Evolutionary conservation across 2,888 invertebrate species (phyloP).

Genomic region (Aricia artaxerxes): DNA sequence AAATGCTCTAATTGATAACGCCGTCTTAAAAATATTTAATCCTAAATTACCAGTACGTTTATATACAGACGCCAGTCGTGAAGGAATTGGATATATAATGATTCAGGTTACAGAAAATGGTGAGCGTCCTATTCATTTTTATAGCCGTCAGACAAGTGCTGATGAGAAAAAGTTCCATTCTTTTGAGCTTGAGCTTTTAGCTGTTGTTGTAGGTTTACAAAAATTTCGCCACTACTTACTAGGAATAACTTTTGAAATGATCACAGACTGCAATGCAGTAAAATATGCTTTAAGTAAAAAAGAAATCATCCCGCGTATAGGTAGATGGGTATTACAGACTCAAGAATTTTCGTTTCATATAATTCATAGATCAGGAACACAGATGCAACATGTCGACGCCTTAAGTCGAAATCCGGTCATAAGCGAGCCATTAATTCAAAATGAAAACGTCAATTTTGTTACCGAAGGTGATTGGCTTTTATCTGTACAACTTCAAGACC

Average conservation of each 20-base stretch:
- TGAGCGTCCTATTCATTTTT: constrained; percentile 24
- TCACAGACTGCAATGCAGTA: no score
- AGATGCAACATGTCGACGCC: constrained; percentile 40
- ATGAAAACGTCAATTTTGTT: constrained; percentile 31
- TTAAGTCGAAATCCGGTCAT: constrained; percentile 37
- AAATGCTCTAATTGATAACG: not conserved
- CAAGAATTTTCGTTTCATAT: constrained; percentile 49
- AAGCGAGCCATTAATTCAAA: constrained; percentile 21
- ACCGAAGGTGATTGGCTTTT: constrained; percentile 43
- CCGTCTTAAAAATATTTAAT: constrained; percentile 15
- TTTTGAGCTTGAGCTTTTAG: constrained; percentile 32
- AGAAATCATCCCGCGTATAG: no score
- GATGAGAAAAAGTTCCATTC: constrained; percentile 33
- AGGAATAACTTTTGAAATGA: no score
- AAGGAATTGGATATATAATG: constrained; percentile 21
- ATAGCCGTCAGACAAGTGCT: constrained; percentile 26
- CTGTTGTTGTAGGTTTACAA: no score
- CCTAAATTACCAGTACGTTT: constrained; percentile 11
- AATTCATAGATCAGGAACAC: constrained; percentile 42
- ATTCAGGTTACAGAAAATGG: constrained; percentile 16
- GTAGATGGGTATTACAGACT: no score
- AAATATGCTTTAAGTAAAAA: no score
- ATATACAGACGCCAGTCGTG: constrained; percentile 24
- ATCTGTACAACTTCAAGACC: constrained; percentile 39
- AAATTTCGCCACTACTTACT: no score